Evolutionary conservation across 2,797 vertebrate species (phyloP).

Genomic region (Gymnoscopelus microlampas): DNA sequence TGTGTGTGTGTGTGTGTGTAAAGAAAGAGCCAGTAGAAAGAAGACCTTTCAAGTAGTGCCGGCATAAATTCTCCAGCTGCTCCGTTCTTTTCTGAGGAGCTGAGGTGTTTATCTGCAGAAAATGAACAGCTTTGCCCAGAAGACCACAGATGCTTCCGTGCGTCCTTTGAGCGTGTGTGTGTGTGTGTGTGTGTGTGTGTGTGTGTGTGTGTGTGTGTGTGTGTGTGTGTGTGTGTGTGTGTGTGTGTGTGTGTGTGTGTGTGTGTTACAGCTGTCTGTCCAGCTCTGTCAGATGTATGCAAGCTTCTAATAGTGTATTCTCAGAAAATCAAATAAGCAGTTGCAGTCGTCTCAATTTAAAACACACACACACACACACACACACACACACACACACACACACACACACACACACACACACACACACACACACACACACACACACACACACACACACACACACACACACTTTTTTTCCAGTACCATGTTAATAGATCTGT

Average conservation of each 20-base stretch:
- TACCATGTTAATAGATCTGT: no score
- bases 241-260: conserved; percentile 2
- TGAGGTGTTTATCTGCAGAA: conserved; percentile 81
- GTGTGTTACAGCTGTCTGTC: conserved; percentile 69
- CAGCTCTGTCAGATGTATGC: conserved; percentile 61
- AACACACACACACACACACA: conserved; percentile 11
- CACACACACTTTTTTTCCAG: no score
- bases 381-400: no score
- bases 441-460: no score
- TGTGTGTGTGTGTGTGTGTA: conserved; percentile 44
- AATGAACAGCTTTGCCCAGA: conserved; percentile 82
- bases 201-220: conserved; percentile 17
- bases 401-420: no score
- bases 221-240: conserved; percentile 9
- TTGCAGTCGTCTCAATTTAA: conserved; percentile 26
- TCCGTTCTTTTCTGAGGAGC: conserved; percentile 80
- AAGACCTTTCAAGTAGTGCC: conserved; percentile 80
- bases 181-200: conserved; percentile 36
- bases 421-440: no score
- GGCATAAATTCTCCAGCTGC: conserved; percentile 85
- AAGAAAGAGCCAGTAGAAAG: conserved; percentile 68
- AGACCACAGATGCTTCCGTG: conserved; percentile 81
- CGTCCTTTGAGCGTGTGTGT: conserved; percentile 73
- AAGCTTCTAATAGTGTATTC: conserved; percentile 53
- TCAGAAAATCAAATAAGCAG: conserved; percentile 52